Conservation (phyloP, 2,888 invertebrate species). For the Tenthredo scrophulariae region DNA sequence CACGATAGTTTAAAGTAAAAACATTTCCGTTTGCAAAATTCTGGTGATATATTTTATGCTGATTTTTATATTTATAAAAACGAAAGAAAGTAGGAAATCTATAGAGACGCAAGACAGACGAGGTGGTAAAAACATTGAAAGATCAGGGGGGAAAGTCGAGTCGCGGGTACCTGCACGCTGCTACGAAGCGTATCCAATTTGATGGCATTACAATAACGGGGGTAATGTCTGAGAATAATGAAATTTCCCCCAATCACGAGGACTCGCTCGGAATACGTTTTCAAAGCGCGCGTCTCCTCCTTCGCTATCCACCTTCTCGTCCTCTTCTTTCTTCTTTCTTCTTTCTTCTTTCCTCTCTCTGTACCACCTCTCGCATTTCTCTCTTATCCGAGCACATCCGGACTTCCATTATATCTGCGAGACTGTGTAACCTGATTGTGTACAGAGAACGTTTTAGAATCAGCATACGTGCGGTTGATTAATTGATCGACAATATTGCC, state of each 20-base stretch:
- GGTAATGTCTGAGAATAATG: constrained; percentile 77
- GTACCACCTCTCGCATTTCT: background rate
- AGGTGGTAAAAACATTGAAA: constrained; percentile 55
- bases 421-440: background rate
- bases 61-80: constrained; percentile 9
- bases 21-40: too few species aligned
- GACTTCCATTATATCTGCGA: background rate
- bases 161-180: constrained; percentile 17
- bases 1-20: too few species aligned
- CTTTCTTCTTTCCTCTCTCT: constrained; percentile 49
- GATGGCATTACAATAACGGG: constrained; percentile 77
- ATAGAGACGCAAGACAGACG: constrained; percentile 48
- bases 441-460: background rate
- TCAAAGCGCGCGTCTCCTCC: constrained; percentile 45
- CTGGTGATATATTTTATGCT: too few species aligned
- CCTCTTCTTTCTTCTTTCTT: constrained; percentile 46
- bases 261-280: constrained; percentile 73
- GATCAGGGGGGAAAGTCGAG: constrained; percentile 49
- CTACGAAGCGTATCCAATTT: constrained; percentile 76
- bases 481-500: background rate
- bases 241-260: constrained; percentile 77
- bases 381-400: background rate
- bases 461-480: background rate
- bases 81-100: background rate
- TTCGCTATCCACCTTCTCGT: constrained; percentile 36